These are phyloP conservation scores for Ceyx margarethae DNA, from an alignment of 2,113 vertebrate genomes.

Conservation along the genomic window DNA sequence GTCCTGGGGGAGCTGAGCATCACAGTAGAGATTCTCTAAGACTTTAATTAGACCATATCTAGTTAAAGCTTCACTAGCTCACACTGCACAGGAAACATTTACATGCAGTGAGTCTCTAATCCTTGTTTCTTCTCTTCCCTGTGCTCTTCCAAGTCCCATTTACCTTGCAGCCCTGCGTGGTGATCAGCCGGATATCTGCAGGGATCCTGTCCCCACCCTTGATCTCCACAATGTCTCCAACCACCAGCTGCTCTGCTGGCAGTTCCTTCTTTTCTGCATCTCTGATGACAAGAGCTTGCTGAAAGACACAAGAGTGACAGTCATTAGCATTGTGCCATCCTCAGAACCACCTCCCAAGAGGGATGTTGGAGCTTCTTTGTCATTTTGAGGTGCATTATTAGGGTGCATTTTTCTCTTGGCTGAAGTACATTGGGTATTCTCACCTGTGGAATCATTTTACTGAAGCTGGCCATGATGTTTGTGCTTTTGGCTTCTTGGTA, in stretches of 20 bases:
- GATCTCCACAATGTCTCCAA: conserved; percentile 80
- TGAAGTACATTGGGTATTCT: neutral
- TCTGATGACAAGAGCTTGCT: conserved; percentile 81
- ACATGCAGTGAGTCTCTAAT: fast-evolving
- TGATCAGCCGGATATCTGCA: conserved; percentile 76
- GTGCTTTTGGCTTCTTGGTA: conserved; percentile 85
- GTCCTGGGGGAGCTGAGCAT: neutral
- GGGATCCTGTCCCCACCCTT: conserved; percentile 82
- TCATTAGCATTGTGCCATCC: neutral
- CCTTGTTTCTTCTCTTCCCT: neutral
- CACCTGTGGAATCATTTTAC: conserved; percentile 83
- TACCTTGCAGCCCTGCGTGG: conserved; percentile 79
- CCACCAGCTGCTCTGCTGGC: conserved; percentile 76
- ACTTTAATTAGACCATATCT: neutral
- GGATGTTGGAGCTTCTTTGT: neutral
- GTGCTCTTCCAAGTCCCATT: neutral
- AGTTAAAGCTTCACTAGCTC: neutral
- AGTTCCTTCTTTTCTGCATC: conserved; percentile 76
- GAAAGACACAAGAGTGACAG: neutral
- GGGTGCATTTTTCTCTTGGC: neutral
- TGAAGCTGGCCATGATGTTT: conserved; percentile 84
- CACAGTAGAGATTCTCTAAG: neutral
- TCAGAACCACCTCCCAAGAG: neutral
- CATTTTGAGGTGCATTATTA: fast-evolving
- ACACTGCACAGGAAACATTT: fast-evolving